Evolutionary conservation across 2,113 vertebrate genomes (phyloP).

Genomic region (Eudyptes chrysolophus): DNA sequence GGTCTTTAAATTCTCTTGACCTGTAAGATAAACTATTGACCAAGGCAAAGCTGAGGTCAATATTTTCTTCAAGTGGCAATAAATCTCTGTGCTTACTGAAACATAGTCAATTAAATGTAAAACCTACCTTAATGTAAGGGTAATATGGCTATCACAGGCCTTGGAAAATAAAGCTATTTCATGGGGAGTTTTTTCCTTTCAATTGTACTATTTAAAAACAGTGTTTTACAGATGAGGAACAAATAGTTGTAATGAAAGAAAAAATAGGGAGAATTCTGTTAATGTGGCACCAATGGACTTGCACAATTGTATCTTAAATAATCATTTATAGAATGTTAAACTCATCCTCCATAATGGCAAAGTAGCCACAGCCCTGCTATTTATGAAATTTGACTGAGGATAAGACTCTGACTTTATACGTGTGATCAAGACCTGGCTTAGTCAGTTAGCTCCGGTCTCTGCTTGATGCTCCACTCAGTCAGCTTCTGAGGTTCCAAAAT

Average conservation of each 20-base stretch:
- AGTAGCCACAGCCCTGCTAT: neutral
- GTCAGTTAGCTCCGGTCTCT: neutral
- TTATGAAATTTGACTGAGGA: neutral
- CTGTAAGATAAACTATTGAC: neutral
- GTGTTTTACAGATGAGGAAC: neutral
- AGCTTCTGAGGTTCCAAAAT: neutral
- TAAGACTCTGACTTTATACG: neutral
- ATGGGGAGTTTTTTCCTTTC: neutral
- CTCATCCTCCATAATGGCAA: neutral
- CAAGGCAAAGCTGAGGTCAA: neutral
- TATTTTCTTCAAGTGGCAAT: conserved; percentile 10
- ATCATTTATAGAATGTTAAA: neutral
- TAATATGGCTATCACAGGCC: neutral
- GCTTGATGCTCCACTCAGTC: neutral
- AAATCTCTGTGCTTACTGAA: neutral
- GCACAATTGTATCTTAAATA: neutral
- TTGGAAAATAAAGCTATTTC: neutral
- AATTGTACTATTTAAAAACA: neutral
- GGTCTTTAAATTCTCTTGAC: neutral
- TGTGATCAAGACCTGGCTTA: neutral
- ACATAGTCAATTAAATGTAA: neutral
- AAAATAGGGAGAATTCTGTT: neutral
- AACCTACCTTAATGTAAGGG: neutral
- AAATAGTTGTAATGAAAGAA: neutral
- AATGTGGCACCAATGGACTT: neutral